phyloP scores from a whole-genome alignment of 2,797 vertebrate species.

The Enteromius fasciolatus region DNA sequence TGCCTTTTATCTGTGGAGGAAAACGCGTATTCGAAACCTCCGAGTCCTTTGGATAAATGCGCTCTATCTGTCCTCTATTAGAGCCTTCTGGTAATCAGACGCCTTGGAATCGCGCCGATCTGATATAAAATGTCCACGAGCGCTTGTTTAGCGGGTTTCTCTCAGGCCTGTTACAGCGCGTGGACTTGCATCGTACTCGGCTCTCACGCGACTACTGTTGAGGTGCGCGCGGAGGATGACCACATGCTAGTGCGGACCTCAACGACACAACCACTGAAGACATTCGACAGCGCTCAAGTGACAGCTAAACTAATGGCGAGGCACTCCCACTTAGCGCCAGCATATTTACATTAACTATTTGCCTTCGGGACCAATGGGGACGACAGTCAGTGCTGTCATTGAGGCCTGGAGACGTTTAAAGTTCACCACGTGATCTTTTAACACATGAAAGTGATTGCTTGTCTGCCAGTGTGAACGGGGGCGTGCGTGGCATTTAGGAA shows the following conservation, averaged over 20 bases:
- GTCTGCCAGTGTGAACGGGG: constrained; percentile 35
- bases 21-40: constrained; percentile 25
- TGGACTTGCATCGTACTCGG: constrained; percentile 64
- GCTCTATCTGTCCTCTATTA: constrained; percentile 16
- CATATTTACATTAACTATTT: constrained; percentile 78
- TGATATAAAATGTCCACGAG: constrained; percentile 36
- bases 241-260: constrained; percentile 77
- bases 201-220: constrained; percentile 64
- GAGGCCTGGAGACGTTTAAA: constrained; percentile 58
- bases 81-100: not conserved
- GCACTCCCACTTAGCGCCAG: constrained; percentile 86
- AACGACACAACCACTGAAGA: constrained; percentile 73
- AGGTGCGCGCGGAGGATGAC: constrained; percentile 74
- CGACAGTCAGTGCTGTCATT: constrained; percentile 64
- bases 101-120: constrained; percentile 43
- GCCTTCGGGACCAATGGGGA: constrained; percentile 76
- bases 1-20: constrained; percentile 4
- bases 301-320: constrained; percentile 84
- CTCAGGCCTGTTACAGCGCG: constrained; percentile 52
- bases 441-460: constrained; percentile 42
- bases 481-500: constrained; percentile 14
- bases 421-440: constrained; percentile 63
- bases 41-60: constrained; percentile 1
- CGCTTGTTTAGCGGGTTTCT: constrained; percentile 16
- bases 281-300: constrained; percentile 79